A percentile compares a stretch with the other conserved stretches of the same genome.
These are phyloP conservation scores for Xestia rhomboidea DNA, from an alignment of 2,888 invertebrate species.

Conservation along the genomic window DNA sequence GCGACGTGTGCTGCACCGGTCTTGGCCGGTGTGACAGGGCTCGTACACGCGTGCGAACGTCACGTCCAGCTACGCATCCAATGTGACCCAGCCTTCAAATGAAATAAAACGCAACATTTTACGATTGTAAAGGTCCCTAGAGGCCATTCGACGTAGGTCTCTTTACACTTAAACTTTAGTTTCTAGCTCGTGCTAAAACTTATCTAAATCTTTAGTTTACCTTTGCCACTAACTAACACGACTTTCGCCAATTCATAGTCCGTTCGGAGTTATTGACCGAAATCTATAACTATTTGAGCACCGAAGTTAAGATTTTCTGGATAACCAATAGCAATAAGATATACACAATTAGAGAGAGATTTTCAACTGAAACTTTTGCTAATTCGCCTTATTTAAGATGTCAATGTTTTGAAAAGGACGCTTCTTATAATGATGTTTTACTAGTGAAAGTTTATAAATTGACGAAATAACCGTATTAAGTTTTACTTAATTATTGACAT, in stretches of 20 bases:
- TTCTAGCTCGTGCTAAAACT: constrained; percentile 2
- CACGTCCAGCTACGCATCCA: no score
- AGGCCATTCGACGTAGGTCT: neutral
- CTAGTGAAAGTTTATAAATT: no score
- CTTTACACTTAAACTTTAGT: constrained; percentile 2
- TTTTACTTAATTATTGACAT: neutral
- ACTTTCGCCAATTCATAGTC: neutral
- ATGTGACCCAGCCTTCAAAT: no score
- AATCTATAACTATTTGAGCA: neutral
- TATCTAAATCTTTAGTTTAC: neutral
- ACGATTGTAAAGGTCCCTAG: constrained; percentile 4
- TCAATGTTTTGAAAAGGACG: no score
- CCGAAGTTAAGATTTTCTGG: neutral
- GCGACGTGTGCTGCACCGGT: no score
- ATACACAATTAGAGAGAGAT: neutral
- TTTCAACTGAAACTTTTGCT: neutral
- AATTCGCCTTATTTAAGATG: neutral
- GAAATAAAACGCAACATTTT: constrained; percentile 3
- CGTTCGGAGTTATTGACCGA: neutral
- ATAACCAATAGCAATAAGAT: neutral
- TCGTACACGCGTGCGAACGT: no score
- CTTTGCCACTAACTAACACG: neutral
- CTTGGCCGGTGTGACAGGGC: no score
- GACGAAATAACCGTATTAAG: neutral
- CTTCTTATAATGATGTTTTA: no score